Base-by-base conservation (phyloP, 2,888 invertebrate genomes). In the Pristionchus mayeri region DNA sequence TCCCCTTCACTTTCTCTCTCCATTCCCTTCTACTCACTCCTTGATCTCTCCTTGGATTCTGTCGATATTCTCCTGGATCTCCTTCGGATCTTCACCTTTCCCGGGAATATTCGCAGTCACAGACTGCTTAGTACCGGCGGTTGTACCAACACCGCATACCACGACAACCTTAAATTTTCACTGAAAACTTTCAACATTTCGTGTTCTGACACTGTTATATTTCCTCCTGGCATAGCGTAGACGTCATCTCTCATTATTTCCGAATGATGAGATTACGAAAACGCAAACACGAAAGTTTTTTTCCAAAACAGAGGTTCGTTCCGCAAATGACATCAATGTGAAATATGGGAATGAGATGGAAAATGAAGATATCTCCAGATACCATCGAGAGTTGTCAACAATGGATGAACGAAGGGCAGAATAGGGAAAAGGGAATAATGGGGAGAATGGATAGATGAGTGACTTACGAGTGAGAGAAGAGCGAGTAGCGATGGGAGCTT, bases 381-480 rank as follows among this genome's bases (percentile, higher is more conserved):
- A 60, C 30, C 30, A 60, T 60, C 60, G 60, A 60, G 18, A 24
- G 54, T 54, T 24, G n/a, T 60, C 60, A 60, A 60, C 27, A 30
- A 18, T 27, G 60, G 30, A 60, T 30, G 13, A 44, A 13, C 13
- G 13, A 9, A 44, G 7, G 44, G 44, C 6, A 44, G 44, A 44
- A 44, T n/a, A 9, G 60, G 60, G 30, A 60, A 30, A 3, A 24
- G 24, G 21, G 2, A 60, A 16, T 21, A 75, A 44, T n/a, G 75
- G 48, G 24, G 48, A 34, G 3, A 48, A 48, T 48, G 44, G 48
- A n/a, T 48, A 76, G 48, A 24, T 48, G 24, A 24, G 24, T 57
- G 24, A 76, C 76, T 48, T 48, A 76, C 48, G 44, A 50, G n/a
- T 27, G 76, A 50, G 37, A 76, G 76, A 27, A 76, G 76, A 76